Evolutionary conservation across 2,888 invertebrate species (phyloP).

Genomic region (Coremacera marginata): DNA sequence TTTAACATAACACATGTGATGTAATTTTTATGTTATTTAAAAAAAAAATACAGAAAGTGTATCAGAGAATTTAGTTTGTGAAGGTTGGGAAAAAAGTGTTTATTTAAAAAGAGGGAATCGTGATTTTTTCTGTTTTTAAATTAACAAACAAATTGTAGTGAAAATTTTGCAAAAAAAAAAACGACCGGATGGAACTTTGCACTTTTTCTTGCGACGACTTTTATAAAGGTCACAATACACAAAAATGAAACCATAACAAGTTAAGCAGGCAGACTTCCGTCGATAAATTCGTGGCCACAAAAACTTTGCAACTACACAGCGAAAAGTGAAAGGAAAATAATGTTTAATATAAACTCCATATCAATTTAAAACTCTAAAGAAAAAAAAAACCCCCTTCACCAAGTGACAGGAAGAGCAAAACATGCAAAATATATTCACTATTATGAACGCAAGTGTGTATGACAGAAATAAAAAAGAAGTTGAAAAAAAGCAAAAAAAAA

Average conservation of each 20-base stretch:
- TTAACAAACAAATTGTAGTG: too few relatives aligned
- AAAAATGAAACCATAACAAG: slow-evolving; percentile 7
- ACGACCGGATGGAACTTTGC: background rate
- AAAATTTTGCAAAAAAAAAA: background rate
- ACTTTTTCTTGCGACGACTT: too few relatives aligned
- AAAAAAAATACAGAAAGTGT: too few relatives aligned
- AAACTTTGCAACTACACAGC: background rate
- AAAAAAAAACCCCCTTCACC: background rate
- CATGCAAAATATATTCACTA: background rate
- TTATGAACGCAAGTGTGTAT: background rate
- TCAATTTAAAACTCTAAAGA: background rate
- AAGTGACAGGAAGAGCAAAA: background rate
- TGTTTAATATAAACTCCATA: background rate
- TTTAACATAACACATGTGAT: too few relatives aligned
- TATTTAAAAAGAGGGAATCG: too few relatives aligned
- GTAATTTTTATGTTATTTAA: too few relatives aligned
- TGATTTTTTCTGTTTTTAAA: too few relatives aligned
- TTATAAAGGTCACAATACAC: background rate
- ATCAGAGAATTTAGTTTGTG: background rate
- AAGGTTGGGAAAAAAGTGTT: background rate
- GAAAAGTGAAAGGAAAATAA: slow-evolving; percentile 4
- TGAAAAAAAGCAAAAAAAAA: slow-evolving; percentile 12
- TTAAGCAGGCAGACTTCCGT: slow-evolving; percentile 30
- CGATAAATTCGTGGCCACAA: background rate
- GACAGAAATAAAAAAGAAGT: slow-evolving; percentile 21